These are phyloP conservation scores for Chelonia mydas DNA, from an alignment of 2,797 vertebrate species.

Conservation along the genomic window DNA sequence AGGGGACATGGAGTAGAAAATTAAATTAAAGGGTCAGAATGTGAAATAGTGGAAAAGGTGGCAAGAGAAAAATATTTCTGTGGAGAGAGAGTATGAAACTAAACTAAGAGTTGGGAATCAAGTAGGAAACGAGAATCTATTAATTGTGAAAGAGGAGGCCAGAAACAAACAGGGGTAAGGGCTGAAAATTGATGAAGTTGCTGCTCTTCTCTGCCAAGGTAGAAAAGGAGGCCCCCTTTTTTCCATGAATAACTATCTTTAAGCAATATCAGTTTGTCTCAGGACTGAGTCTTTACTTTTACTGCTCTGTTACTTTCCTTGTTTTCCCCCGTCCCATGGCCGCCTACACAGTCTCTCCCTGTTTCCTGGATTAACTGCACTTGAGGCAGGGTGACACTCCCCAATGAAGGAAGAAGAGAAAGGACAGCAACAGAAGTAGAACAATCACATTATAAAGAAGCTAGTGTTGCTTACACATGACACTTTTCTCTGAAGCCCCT, in stretches of 20 bases:
- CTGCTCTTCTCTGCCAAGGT: slow-evolving; percentile 8
- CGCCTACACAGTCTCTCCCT: not conserved
- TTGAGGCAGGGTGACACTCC: not conserved
- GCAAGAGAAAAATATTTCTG: not conserved
- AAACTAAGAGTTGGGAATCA: not conserved
- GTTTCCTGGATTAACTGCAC: not conserved
- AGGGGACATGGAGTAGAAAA: not conserved
- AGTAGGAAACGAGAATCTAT: slow-evolving; percentile 4
- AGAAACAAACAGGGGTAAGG: slow-evolving; percentile 4
- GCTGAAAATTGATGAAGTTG: not conserved
- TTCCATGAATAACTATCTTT: not conserved
- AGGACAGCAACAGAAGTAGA: not conserved
- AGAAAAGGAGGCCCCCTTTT: not conserved
- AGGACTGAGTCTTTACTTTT: not conserved
- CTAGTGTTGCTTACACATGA: not conserved
- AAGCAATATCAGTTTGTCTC: not conserved
- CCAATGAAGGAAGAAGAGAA: not conserved
- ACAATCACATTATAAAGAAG: not conserved
- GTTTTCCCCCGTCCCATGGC: not conserved
- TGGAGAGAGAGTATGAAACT: not conserved
- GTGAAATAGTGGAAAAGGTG: not conserved
- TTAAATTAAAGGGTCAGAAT: not conserved
- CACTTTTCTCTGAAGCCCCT: fast-evolving
- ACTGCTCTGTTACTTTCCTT: not conserved
- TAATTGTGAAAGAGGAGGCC: slow-evolving; percentile 17